phyloP scores from a whole-genome alignment of 2,797 vertebrate genomes.

The Sus cebifrons region DNA sequence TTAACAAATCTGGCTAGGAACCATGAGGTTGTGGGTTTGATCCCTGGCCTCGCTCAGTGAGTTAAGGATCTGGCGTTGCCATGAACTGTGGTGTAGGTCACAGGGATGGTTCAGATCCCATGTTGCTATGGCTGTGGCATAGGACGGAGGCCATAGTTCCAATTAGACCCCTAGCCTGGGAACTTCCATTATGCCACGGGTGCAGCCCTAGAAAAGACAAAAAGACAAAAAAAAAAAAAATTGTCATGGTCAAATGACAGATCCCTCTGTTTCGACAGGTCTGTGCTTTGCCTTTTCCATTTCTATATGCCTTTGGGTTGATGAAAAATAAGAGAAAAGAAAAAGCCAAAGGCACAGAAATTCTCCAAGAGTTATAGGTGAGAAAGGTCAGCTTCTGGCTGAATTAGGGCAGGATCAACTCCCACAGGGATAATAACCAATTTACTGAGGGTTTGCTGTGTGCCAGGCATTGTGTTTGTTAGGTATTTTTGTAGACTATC shows the following conservation, averaged over 20 bases:
- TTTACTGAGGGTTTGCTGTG: neutral
- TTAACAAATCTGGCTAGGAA: no score
- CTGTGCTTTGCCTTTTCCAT: slow-evolving; percentile 31
- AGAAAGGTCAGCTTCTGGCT: neutral
- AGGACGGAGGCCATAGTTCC: no score
- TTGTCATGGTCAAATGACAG: neutral
- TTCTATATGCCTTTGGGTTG: neutral
- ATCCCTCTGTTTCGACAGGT: neutral
- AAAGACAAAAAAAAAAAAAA: no score
- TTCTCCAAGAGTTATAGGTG: neutral
- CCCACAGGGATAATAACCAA: neutral
- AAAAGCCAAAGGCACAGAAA: neutral
- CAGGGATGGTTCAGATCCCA: no score
- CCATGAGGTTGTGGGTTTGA: no score
- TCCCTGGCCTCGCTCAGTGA: no score
- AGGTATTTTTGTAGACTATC: neutral
- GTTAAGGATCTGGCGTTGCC: no score
- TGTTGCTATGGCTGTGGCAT: no score
- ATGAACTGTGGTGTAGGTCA: no score
- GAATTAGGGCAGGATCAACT: neutral
- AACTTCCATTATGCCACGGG: no score
- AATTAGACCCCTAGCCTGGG: no score
- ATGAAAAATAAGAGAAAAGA: slow-evolving; percentile 50
- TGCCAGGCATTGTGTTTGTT: neutral
- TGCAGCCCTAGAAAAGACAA: no score